Evolutionary conservation across 1,140 invertebrate species (phyloP).

Genomic region (Drosophila bocki): DNA sequence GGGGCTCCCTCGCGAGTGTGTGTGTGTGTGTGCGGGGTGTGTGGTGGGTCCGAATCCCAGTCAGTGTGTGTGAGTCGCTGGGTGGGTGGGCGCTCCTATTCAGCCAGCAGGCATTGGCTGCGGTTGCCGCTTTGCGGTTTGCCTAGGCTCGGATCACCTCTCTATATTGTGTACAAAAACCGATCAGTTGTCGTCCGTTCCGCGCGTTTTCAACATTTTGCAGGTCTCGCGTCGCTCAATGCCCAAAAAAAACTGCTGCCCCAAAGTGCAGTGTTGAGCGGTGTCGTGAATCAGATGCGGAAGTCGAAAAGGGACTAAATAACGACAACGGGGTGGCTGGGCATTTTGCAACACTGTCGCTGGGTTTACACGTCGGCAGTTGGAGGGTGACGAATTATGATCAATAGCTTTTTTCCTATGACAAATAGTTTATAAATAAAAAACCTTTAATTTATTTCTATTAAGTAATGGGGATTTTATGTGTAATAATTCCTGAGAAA

Average conservation of each 20-base stretch:
- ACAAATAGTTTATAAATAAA: no score
- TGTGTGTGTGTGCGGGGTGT: constrained; percentile 20
- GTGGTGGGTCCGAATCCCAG: constrained; percentile 15
- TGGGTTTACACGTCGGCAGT: constrained; percentile 3
- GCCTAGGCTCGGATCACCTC: constrained; percentile 17
- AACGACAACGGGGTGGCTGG: not conserved
- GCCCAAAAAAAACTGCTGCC: constrained; percentile 62
- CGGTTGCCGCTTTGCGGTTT: constrained; percentile 16
- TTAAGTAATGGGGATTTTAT: no score
- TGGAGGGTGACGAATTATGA: not conserved
- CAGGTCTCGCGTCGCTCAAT: constrained; percentile 59
- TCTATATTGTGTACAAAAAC: constrained; percentile 6
- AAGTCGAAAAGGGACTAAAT: constrained; percentile 52
- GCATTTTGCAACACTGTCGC: not conserved
- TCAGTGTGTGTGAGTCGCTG: constrained; percentile 38
- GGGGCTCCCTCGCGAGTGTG: constrained; percentile 43
- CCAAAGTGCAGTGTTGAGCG: constrained; percentile 32
- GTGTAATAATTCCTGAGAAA: no score
- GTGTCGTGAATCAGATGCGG: constrained; percentile 40
- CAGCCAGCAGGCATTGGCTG: constrained; percentile 51
- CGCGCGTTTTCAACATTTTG: constrained; percentile 56
- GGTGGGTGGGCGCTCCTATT: constrained; percentile 34
- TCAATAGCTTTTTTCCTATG: no score
- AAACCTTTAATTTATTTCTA: no score
- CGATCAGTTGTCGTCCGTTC: constrained; percentile 36